phyloP scores from a whole-genome alignment of 2,113 vertebrate genomes.

The Tragelaphus buxtoni region DNA sequence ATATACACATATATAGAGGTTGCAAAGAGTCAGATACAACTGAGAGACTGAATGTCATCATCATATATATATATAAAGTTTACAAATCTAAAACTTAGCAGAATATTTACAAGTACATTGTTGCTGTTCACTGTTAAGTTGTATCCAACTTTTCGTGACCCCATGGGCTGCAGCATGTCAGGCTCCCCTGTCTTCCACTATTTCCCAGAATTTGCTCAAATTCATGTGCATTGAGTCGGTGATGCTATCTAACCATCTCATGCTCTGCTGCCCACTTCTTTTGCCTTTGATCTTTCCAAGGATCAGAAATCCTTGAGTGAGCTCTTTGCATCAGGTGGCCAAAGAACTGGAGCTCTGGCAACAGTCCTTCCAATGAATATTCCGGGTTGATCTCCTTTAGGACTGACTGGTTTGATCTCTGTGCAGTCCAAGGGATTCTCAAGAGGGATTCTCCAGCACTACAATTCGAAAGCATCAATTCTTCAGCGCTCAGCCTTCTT shows the following conservation, averaged over 20 bases:
- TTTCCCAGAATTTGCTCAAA: not conserved
- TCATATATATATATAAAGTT: not conserved
- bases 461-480: not conserved
- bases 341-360: not conserved
- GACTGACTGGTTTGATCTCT: not conserved
- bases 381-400: not conserved
- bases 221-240: not conserved
- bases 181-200: not conserved
- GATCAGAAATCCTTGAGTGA: not conserved
- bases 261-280: not conserved
- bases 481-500: not conserved
- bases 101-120: not conserved
- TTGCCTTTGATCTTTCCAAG: not conserved
- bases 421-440: not conserved
- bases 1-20: not conserved
- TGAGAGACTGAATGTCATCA: not conserved
- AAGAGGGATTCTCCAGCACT: not conserved
- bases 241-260: not conserved
- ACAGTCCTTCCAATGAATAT: not conserved
- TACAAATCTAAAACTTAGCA: not conserved
- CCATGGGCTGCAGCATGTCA: not conserved
- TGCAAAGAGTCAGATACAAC: not conserved
- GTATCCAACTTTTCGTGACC: not conserved
- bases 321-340: not conserved
- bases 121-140: not conserved